Conservation (phyloP, 2,888 invertebrate genomes). For the Reticulitermes lucifugus region DNA sequence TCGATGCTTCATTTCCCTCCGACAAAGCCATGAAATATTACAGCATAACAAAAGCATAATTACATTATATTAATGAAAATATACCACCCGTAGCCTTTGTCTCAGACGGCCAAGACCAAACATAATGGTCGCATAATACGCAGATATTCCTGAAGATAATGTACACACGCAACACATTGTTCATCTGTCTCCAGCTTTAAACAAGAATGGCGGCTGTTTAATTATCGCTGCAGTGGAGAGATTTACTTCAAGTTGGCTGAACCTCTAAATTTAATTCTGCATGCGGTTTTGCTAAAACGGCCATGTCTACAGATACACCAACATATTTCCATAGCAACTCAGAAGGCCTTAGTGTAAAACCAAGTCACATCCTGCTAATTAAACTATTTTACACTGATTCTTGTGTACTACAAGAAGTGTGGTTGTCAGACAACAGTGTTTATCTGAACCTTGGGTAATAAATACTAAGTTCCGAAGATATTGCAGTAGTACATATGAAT, state of each 20-base stretch:
- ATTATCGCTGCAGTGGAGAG: slow-evolving; percentile 14
- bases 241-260: slow-evolving; percentile 25
- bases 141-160: neutral
- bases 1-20: too few relatives aligned
- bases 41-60: too few relatives aligned
- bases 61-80: neutral
- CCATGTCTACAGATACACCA: neutral
- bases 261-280: slow-evolving; percentile 29
- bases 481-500: too few relatives aligned
- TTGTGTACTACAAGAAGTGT: neutral
- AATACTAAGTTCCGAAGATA: too few relatives aligned
- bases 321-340: neutral
- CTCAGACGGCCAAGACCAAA: neutral
- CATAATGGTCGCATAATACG: neutral
- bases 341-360: neutral
- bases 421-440: neutral
- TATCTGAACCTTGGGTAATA: neutral
- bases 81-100: neutral
- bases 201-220: slow-evolving; percentile 11
- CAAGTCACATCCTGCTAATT: neutral
- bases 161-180: neutral
- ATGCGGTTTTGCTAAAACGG: slow-evolving; percentile 19
- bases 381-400: neutral
- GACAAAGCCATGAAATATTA: too few relatives aligned
- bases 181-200: slow-evolving; percentile 12